Evolutionary conservation across 2,797 vertebrate genomes (phyloP), one percentile per base, ranked within the genome.

Genomic region (Hoplostethus atlanticus): DNA sequence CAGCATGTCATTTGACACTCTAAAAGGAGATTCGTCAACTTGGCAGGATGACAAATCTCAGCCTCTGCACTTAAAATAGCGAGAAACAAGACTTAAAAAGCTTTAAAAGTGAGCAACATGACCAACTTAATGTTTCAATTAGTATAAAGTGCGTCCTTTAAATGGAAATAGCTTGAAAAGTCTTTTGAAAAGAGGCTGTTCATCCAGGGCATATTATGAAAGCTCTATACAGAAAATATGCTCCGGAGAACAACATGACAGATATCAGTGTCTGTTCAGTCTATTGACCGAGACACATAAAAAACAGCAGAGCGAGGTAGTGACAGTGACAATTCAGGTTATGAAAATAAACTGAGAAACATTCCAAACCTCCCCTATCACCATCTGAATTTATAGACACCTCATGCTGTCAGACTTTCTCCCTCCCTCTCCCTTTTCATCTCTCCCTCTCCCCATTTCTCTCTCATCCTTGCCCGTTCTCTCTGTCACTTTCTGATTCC

Each of bases 321-420:
- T 48, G 42, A 62, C 73, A 38, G 71, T 34, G 80, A 79, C 30
- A 69, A 72, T 25, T 68, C 46, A 47, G 46, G 68, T 68, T 46
- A 54, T 78, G 80, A 77, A 85, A 84, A 86, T 87, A 83, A 81
- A 80, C 65, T 44, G 0, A 16, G 51, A 59, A 52, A 42, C 78
- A 70, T 86, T 84, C 76, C 81, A 71, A 69, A 79, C 42, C 72
- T 58, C 50, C 44, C 12, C 62, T 66, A 64, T 56, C 21, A 16
- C 62, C 3, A 34, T 74, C 79, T 76, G 56, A 70, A 71, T 89
- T 56, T 67, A 79, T 54, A 9, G 54, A 69, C 66, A 17, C 60
- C 47, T 62, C 67, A 63, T 40, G 46, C 16, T 67, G 61, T 28
- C 60, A 42, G 38, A 11, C 17, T 44, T 5, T n/a, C 58, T 25